Evolutionary conservation across 2,797 vertebrate species (phyloP).

Genomic region (Chelonia mydas): DNA sequence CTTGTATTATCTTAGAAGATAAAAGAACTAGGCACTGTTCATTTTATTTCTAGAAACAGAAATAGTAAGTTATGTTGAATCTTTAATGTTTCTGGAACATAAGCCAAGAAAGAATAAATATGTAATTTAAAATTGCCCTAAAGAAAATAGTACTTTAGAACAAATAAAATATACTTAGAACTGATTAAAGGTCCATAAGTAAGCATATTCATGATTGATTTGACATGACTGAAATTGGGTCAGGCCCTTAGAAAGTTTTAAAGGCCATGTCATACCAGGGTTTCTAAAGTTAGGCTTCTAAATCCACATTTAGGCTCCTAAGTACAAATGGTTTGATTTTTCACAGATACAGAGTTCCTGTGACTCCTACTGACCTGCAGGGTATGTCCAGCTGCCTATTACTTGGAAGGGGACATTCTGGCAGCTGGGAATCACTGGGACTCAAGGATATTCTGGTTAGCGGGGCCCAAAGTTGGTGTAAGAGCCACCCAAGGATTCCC

Average conservation of each 20-base stretch:
- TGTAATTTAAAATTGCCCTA: background rate
- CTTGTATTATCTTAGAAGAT: background rate
- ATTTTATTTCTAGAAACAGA: conserved; percentile 32
- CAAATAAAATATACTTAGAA: conserved; percentile 44
- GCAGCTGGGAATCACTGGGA: background rate
- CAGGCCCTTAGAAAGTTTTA: background rate
- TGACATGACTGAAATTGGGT: background rate
- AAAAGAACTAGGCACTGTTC: background rate
- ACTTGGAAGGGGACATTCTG: background rate
- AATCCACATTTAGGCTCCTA: background rate
- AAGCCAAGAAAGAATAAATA: conserved; percentile 45
- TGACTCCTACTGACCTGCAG: accelerated
- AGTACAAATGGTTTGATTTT: background rate
- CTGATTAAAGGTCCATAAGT: conserved; percentile 22
- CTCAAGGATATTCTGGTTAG: background rate
- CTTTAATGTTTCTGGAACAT: conserved; percentile 3
- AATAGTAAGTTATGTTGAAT: background rate
- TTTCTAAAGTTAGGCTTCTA: background rate
- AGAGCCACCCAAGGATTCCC: background rate
- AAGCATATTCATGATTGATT: conserved; percentile 41
- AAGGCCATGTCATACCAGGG: background rate
- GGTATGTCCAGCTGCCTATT: background rate
- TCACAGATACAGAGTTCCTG: background rate
- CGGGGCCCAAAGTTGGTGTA: background rate
- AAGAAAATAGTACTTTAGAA: conserved; percentile 35